Evolutionary conservation across 2,888 invertebrate genomes (phyloP).

Genomic region (Galeopsomyia nigrocyanea): DNA sequence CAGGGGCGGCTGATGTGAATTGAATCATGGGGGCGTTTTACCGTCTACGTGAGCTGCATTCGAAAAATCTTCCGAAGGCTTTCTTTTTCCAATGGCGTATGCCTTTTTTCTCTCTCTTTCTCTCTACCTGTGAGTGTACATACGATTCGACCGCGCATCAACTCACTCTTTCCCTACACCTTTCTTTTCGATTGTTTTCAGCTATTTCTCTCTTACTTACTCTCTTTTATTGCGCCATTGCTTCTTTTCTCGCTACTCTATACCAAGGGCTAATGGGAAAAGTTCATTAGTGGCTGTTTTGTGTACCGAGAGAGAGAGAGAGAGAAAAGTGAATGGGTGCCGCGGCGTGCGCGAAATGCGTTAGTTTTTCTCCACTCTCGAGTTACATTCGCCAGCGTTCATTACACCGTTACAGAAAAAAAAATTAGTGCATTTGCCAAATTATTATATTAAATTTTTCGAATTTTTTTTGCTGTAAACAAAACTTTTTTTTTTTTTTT

Average conservation of each 20-base stretch:
- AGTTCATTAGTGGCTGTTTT: conserved; percentile 38
- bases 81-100: conserved; percentile 31
- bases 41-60: conserved; percentile 66
- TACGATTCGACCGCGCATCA: conserved; percentile 31
- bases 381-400: no score
- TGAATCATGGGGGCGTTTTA: conserved; percentile 68
- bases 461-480: no score
- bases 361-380: no score
- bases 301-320: conserved; percentile 1
- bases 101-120: neutral
- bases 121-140: conserved; percentile 22
- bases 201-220: conserved; percentile 12
- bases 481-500: no score
- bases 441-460: no score
- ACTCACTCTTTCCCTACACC: conserved; percentile 36
- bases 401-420: no score
- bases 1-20: conserved; percentile 64
- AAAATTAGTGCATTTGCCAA: no score
- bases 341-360: neutral
- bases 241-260: neutral
- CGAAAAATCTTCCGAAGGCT: conserved; percentile 55
- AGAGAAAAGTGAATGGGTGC: no score
- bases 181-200: conserved; percentile 37
- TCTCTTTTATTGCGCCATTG: neutral
- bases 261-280: conserved; percentile 29